Percentiles rank a stretch among this genome's conserved stretches.
phyloP scores from a whole-genome alignment of 2,113 vertebrate genomes.

The Montifringilla adamsi region DNA sequence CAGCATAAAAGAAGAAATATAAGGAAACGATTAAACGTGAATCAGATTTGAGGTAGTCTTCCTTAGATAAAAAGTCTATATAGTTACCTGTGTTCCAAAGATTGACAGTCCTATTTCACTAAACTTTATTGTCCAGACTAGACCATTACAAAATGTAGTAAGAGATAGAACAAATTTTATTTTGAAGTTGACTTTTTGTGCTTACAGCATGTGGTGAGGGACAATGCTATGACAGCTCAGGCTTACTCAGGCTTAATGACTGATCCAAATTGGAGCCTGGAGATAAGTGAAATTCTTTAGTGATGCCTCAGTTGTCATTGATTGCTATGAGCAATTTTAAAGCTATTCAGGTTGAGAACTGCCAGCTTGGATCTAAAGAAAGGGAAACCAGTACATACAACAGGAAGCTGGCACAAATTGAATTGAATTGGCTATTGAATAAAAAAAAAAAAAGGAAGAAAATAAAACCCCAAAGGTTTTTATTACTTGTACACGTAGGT shows the following conservation, averaged over 20 bases:
- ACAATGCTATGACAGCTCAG: conserved; percentile 76
- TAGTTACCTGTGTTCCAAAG: conserved; percentile 57
- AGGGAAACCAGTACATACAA: conserved; percentile 54
- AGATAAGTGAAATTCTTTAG: conserved; percentile 85
- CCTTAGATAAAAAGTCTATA: conserved; percentile 33
- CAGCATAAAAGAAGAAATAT: neutral
- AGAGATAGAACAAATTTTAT: conserved; percentile 76
- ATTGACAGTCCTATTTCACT: conserved; percentile 70
- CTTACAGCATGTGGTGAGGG: conserved; percentile 72
- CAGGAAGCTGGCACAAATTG: conserved; percentile 51
- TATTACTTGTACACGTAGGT: conserved; percentile 40
- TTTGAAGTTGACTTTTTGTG: conserved; percentile 76
- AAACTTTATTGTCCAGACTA: conserved; percentile 70
- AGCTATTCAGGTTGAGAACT: conserved; percentile 80
- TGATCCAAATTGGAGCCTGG: conserved; percentile 82
- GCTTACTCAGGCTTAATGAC: conserved; percentile 83
- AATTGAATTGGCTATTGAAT: neutral
- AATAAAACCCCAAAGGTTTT: neutral
- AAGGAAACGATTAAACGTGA: neutral
- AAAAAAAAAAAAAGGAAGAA: neutral
- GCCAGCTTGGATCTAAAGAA: conserved; percentile 72
- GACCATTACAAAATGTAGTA: conserved; percentile 68
- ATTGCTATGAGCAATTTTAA: conserved; percentile 82
- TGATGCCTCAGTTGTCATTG: conserved; percentile 83
- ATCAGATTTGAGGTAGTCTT: conserved; percentile 42